Evolutionary conservation across 2,888 invertebrate genomes (phyloP), one percentile per base, ranked within the genome.

Genomic region (Andrena camellia): DNA sequence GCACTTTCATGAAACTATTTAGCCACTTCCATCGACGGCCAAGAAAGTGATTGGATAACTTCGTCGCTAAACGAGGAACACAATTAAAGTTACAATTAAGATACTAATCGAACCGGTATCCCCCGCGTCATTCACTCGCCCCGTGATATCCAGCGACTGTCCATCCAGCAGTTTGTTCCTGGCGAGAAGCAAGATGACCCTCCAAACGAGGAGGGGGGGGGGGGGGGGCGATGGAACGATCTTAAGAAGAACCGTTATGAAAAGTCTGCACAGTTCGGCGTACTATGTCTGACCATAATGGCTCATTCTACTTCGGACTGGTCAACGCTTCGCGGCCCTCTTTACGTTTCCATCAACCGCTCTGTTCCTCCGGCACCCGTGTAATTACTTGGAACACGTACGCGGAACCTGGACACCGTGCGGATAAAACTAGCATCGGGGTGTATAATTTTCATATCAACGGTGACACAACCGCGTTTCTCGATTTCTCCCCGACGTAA

Each of bases 21-120:
- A 83, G 78, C 78, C 83, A 75, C 83, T 78, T 73, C 83, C 84
- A 78, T 83, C 78, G 83, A 78, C 84, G 78, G 75, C 83, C 70
- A 75, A 59, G 78, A 83, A 83, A 83, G 83, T 73, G 84, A 84
- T 84, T 84, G 84, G 84, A 84, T 84, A 84, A 84, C 83, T 83
- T 83, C 62, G 83, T 83, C 83, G 70, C 83, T 83, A 84, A 84
- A 83, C 83, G 83, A 67, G 69, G 71, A 84, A 84, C 84, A 83
- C 84, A 79, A 84, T 84, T 83, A 84, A 84, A 79, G 75, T 83
- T 83, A 84, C 78, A 78, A 84, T 83, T 75, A 79, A 84, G 84
- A 83, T 83, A 83, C 83, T 79, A 72, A 84, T 84, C 84, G 84
- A 79, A 74, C 83, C 74, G 54, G 54, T 70, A 71, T n/a, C 71